A percentile compares a stretch with the other conserved stretches of the same genome.
These are phyloP conservation scores for Rhodophaea formosa DNA, from an alignment of 2,888 invertebrate species.

Conservation along the genomic window DNA sequence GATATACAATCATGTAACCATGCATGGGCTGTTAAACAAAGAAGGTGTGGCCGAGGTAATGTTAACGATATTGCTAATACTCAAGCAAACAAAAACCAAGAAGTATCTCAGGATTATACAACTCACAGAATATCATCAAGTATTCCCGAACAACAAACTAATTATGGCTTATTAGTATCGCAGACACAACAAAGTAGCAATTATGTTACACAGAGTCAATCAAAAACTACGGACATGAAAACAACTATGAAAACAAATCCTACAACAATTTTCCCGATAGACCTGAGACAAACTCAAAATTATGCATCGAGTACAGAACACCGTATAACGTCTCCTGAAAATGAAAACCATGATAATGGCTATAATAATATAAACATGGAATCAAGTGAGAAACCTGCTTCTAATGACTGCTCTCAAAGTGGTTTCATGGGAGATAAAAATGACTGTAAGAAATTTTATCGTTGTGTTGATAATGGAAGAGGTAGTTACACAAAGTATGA, in stretches of 20 bases:
- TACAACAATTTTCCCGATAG: not conserved
- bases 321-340: not conserved
- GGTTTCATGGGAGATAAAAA: conserved; percentile 81
- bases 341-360: not conserved
- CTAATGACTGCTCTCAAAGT: conserved; percentile 49
- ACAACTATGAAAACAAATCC: conserved; percentile 37
- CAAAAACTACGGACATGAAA: conserved; percentile 39
- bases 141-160: conserved; percentile 51
- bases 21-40: conserved; percentile 80
- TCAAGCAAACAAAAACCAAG: not conserved
- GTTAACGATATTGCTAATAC: conserved; percentile 22
- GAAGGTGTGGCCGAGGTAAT: conserved; percentile 53
- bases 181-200: conserved; percentile 49
- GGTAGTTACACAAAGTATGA: conserved; percentile 75
- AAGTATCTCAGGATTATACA: not conserved
- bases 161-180: conserved; percentile 31
- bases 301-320: conserved; percentile 34
- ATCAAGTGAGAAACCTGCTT: not conserved
- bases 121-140: conserved; percentile 17
- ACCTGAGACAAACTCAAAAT: conserved; percentile 35
- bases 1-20: conserved; percentile 87
- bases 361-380: not conserved
- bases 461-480: conserved; percentile 81
- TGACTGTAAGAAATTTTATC: conserved; percentile 85
- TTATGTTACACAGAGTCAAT: conserved; percentile 42